Conservation (phyloP, 2,113 vertebrate genomes). For the Aspiorhynchus laticeps region DNA sequence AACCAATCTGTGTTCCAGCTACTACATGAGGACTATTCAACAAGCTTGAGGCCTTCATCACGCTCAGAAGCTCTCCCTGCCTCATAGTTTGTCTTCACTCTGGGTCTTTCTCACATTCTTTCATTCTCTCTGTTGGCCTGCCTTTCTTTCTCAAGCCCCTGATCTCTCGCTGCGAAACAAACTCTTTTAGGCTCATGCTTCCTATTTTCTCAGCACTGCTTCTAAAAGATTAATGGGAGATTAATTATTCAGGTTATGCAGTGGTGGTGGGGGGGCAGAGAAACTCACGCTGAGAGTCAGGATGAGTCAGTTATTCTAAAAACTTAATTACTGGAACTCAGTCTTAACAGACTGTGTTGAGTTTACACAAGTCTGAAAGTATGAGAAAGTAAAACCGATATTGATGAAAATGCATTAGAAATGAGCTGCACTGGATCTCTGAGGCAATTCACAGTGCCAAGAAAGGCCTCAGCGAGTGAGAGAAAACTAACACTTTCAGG, state of each 20-base stretch:
- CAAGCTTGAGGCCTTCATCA: neutral
- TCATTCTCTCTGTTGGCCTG: neutral
- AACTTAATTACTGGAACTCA: conserved; percentile 41
- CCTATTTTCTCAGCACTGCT: conserved; percentile 53
- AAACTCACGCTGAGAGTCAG: conserved; percentile 51
- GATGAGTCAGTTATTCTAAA: conserved; percentile 36
- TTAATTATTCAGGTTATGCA: conserved; percentile 75
- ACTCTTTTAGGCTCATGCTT: conserved; percentile 59
- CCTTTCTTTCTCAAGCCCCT: conserved; percentile 22
- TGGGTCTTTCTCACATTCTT: neutral
- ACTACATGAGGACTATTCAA: neutral
- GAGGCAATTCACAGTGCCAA: neutral
- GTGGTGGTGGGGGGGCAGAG: conserved; percentile 43
- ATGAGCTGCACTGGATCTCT: neutral
- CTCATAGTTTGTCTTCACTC: conserved; percentile 21
- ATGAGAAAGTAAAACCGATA: neutral
- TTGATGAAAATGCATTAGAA: neutral
- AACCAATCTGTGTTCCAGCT: conserved; percentile 14
- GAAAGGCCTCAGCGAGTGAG: neutral
- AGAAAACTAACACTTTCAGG: neutral
- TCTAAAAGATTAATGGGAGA: conserved; percentile 73
- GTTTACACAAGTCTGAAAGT: neutral
- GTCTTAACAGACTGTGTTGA: conserved; percentile 6
- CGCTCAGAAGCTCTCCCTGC: neutral
- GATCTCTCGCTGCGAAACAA: conserved; percentile 53